These are phyloP conservation scores for Tineola bisselliella DNA, from an alignment of 2,888 invertebrate genomes.

Conservation along the genomic window DNA sequence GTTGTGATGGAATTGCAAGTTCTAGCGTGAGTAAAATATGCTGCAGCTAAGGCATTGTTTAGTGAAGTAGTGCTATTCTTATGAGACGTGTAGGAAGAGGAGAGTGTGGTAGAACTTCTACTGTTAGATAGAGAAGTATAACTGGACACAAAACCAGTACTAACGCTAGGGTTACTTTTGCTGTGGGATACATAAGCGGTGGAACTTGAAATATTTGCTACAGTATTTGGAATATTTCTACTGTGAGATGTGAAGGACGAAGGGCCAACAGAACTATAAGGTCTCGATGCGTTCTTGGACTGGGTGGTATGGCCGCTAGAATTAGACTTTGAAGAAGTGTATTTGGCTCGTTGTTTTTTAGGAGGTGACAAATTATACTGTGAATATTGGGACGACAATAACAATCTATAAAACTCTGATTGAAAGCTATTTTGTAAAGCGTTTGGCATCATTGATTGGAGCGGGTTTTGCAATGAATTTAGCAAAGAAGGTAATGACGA, in stretches of 20 bases:
- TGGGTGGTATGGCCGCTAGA: slow-evolving; percentile 28
- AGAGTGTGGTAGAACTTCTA: background rate
- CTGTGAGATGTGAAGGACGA: background rate
- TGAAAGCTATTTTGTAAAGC: slow-evolving; percentile 38
- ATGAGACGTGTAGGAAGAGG: background rate
- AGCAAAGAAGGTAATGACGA: slow-evolving; percentile 26
- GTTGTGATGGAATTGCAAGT: background rate
- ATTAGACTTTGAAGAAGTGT: background rate
- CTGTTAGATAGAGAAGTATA: background rate
- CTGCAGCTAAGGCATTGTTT: background rate
- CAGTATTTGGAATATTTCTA: background rate
- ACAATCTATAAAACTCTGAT: slow-evolving; percentile 55
- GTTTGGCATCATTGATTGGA: slow-evolving; percentile 23
- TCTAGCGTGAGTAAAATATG: background rate
- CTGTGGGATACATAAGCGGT: background rate
- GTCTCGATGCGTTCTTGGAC: background rate
- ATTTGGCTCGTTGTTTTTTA: slow-evolving; percentile 33
- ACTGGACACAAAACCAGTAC: background rate
- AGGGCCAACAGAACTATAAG: background rate
- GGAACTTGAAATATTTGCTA: background rate
- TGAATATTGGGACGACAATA: slow-evolving; percentile 40
- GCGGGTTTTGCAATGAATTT: slow-evolving; percentile 28
- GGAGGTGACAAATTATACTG: slow-evolving; percentile 37
- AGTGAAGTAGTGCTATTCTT: background rate
- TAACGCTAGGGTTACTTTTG: background rate